phyloP scores from a whole-genome alignment of 2,797 vertebrate species.

The Melanotaenia nigrans region DNA sequence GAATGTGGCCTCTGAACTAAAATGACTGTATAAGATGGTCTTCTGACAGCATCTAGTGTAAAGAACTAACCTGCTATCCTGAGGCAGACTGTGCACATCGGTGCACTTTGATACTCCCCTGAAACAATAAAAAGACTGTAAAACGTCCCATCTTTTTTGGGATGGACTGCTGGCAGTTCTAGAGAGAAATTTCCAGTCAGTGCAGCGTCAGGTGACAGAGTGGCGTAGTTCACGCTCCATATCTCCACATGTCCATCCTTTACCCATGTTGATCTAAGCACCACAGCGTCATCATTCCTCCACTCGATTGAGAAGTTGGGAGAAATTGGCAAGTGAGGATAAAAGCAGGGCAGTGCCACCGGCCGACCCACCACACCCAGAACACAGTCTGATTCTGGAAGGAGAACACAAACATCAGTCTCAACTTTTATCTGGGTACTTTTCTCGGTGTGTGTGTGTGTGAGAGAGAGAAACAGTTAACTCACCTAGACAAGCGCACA shows the following conservation, averaged over 20 bases:
- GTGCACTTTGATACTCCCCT: constrained; percentile 30
- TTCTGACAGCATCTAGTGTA: too few species aligned
- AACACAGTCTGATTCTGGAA: constrained; percentile 64
- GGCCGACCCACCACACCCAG: constrained; percentile 58
- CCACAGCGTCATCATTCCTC: constrained; percentile 53
- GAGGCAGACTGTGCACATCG: constrained; percentile 71
- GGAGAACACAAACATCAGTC: neutral
- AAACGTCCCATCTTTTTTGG: constrained; percentile 17
- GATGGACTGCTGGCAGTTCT: constrained; percentile 47
- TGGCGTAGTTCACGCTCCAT: constrained; percentile 39
- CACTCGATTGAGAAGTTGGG: constrained; percentile 73
- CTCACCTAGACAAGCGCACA: constrained; percentile 65
- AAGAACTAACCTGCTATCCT: constrained; percentile 70
- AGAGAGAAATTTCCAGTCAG: constrained; percentile 71
- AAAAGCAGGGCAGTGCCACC: constrained; percentile 64
- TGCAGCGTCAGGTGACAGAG: constrained; percentile 36
- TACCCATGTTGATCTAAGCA: constrained; percentile 63
- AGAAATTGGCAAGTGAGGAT: constrained; percentile 14
- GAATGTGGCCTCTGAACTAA: too few species aligned
- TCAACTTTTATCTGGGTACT: too few species aligned
- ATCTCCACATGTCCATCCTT: constrained; percentile 16
- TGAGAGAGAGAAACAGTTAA: neutral
- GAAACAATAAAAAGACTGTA: constrained; percentile 62
- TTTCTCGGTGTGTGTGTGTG: neutral
- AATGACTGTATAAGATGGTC: too few species aligned